Conservation (phyloP, 2,113 vertebrate species). For the Lagopus muta region DNA sequence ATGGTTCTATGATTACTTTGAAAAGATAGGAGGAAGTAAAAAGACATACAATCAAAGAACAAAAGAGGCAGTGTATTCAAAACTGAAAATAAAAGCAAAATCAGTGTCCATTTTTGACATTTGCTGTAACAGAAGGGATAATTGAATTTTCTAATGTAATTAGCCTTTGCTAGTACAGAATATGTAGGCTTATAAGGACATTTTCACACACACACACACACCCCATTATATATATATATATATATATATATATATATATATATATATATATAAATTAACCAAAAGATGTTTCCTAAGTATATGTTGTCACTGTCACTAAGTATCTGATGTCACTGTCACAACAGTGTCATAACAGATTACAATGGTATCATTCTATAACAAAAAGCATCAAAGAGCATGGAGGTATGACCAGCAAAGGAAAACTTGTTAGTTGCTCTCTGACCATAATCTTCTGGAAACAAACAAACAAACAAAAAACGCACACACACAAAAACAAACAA, state of each 20-base stretch:
- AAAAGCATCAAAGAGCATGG: neutral
- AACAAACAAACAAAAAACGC: too few relatives aligned
- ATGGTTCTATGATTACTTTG: neutral
- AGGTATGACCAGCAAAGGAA: neutral
- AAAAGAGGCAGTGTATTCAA: rapidly evolving
- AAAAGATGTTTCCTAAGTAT: neutral
- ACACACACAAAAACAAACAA: too few relatives aligned
- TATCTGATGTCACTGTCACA: neutral
- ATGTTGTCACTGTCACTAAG: neutral
- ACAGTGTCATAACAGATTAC: neutral
- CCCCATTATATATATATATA: too few relatives aligned
- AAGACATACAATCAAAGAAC: neutral
- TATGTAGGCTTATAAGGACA: neutral
- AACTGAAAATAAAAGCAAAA: neutral
- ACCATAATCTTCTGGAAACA: neutral
- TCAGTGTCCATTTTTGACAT: neutral
- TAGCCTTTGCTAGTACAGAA: neutral
- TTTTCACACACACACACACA: neutral
- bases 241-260: neutral
- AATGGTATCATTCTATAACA: neutral
- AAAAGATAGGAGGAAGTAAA: neutral
- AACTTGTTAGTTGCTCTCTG: neutral
- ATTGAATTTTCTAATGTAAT: neutral
- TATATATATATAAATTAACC: neutral
- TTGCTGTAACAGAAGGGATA: neutral